Evolutionary conservation across 1,140 invertebrate genomes (phyloP), one percentile per base, ranked within the genome.

Genomic region (Drosophila ambigua): DNA sequence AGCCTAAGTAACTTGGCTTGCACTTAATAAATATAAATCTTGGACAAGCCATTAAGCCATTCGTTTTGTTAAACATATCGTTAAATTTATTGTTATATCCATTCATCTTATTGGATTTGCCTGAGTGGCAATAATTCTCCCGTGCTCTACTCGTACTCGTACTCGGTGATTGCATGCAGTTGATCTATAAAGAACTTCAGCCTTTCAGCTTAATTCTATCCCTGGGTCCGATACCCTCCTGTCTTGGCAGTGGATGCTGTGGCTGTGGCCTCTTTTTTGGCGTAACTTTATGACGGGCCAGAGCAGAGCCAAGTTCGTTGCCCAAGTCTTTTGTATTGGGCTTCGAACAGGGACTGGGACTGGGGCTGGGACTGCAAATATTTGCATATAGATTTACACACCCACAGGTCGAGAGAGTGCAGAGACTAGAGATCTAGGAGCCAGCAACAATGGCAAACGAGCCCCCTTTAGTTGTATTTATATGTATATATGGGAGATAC

Each of bases 341-440:
- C 8, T 9, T 9, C 8, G 8, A 9, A 11, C 8, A 35, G 31
- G 44, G 26, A 68, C 49, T 67, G 68, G 41, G 48, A 78, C 78
- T 87, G 74, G 28, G 15, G 64, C 49, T 67, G 68, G 50, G 48
- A 78, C 72, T 88, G 74, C 69, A 85, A 87, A 85, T 85, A 88
- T 87, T 85, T 85, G 82, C 82, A 87, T 85, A 85, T 72, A 72
- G 72, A 64, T 45, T 68, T 74, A 87, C 82, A 85, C 82, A 85
- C 82, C 82, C 82, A 85, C 82, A 50, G 59, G 39, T 15, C 16
- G 11, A 41, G 50, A 44, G 57, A 39, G 35, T 20, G 20, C 20
- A 39, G 35, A 39, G 35, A 9, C 31, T 35, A 39, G 11, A 39
- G 35, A 35, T 39, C 35, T 39, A 39, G 2, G 35, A 39, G 77